Conservation (phyloP, 2,888 invertebrate species). For the Dryocosmus kuriphilus region DNA sequence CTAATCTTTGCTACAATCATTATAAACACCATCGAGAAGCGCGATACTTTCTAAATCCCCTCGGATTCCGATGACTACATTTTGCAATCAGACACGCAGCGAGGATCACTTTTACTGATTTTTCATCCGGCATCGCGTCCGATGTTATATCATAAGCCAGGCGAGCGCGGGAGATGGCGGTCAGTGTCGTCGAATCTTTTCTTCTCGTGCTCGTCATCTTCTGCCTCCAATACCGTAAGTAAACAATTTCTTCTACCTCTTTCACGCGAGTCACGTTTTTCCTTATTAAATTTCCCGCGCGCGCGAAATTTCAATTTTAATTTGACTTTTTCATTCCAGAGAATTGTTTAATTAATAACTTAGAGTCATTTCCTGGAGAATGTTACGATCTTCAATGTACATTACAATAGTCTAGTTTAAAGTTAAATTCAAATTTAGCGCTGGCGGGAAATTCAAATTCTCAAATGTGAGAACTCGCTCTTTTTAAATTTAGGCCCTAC, state of each 20-base stretch:
- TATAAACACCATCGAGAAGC: conserved; percentile 57
- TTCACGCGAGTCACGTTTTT: background rate
- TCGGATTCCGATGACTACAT: conserved; percentile 66
- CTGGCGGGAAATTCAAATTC: background rate
- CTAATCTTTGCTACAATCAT: background rate
- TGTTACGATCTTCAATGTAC: no score
- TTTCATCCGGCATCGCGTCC: conserved; percentile 67
- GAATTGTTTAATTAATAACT: no score
- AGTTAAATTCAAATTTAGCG: background rate
- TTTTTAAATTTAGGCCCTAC: background rate
- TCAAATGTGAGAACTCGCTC: background rate
- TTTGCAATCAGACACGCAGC: conserved; percentile 67
- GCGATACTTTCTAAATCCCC: conserved; percentile 73
- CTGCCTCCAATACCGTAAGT: conserved; percentile 68
- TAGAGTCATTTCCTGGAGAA: no score
- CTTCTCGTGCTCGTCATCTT: conserved; percentile 61
- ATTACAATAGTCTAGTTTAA: background rate
- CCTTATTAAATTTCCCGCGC: conserved; percentile 42
- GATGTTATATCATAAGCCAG: conserved; percentile 74
- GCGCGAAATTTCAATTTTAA: background rate
- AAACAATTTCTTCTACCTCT: conserved; percentile 25
- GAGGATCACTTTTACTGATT: conserved; percentile 71
- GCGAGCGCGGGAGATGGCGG: conserved; percentile 74
- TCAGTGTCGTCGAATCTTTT: conserved; percentile 70
- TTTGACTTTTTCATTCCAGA: background rate